These are phyloP conservation scores for Charina bottae DNA, from an alignment of 2,113 vertebrate genomes.

Conservation along the genomic window DNA sequence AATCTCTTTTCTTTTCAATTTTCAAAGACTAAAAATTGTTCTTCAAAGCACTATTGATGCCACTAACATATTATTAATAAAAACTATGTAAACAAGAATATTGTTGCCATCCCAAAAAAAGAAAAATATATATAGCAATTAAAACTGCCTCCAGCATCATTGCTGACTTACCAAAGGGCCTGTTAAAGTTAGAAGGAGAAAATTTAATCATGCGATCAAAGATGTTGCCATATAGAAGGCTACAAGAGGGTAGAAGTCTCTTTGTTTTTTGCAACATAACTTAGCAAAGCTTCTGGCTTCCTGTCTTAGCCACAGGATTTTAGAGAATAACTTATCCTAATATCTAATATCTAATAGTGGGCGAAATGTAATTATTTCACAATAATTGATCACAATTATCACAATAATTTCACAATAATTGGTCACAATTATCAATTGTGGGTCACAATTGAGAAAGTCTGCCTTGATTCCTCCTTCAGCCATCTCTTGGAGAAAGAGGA, in stretches of 20 bases:
- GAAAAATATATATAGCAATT: neutral
- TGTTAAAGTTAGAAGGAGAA: constrained; percentile 52
- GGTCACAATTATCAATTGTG: no score
- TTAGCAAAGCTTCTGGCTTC: constrained; percentile 23
- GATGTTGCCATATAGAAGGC: constrained; percentile 38
- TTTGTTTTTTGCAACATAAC: constrained; percentile 39
- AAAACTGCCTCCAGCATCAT: constrained; percentile 2
- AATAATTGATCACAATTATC: no score
- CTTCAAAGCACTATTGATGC: constrained; percentile 45
- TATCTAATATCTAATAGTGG: no score
- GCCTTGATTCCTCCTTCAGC: no score
- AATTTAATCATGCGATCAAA: constrained; percentile 48
- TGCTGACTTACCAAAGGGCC: constrained; percentile 47
- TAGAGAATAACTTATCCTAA: neutral
- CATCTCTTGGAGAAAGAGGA: no score
- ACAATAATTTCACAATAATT: no score
- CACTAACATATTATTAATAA: constrained; percentile 19
- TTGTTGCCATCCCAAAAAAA: neutral
- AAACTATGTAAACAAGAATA: neutral
- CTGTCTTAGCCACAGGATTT: neutral
- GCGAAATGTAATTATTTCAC: no score
- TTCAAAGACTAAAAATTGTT: constrained; percentile 46
- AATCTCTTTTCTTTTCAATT: constrained; percentile 17
- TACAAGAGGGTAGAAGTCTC: constrained; percentile 27
- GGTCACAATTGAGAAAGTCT: no score